phyloP scores from a whole-genome alignment of 1,140 invertebrate genomes.

The Vanessa atalanta region DNA sequence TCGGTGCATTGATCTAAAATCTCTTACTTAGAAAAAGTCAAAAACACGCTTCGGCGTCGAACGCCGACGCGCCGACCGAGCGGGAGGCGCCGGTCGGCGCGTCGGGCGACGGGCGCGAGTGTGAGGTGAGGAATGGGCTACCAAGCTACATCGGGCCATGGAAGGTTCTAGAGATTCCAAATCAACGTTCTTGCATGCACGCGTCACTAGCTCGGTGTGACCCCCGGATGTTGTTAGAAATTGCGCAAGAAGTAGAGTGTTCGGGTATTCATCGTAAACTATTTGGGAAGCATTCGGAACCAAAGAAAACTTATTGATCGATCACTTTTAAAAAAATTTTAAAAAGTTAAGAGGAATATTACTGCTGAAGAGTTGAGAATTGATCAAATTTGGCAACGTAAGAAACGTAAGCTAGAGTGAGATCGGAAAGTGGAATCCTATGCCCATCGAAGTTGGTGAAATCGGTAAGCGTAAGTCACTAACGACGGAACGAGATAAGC shows the following conservation, averaged over 20 bases:
- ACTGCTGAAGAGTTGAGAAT: too few species aligned
- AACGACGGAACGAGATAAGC: not conserved
- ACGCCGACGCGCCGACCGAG: not conserved
- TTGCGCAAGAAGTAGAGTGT: too few species aligned
- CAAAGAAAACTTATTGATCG: too few species aligned
- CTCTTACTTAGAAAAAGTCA: slow-evolving; percentile 28
- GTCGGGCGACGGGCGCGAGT: not conserved
- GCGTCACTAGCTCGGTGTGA: slow-evolving; percentile 28
- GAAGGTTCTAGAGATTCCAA: slow-evolving; percentile 43
- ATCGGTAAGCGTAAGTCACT: not conserved
- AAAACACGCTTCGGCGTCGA: slow-evolving; percentile 6
- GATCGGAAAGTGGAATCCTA: not conserved
- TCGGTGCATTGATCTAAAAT: slow-evolving; percentile 46
- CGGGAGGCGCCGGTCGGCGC: too few species aligned
- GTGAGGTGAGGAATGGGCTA: slow-evolving; percentile 7
- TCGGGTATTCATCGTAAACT: too few species aligned
- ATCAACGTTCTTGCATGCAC: slow-evolving; percentile 43
- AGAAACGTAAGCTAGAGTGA: too few species aligned
- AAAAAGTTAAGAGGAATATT: too few species aligned
- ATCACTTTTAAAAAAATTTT: too few species aligned
- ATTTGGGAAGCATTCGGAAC: too few species aligned
- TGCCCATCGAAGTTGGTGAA: not conserved
- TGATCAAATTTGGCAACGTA: too few species aligned
- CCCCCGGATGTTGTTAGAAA: not conserved
- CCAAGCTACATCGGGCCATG: slow-evolving; percentile 22